Evolutionary conservation across 2,888 invertebrate species (phyloP).

Genomic region (Physocephala rufipes): DNA sequence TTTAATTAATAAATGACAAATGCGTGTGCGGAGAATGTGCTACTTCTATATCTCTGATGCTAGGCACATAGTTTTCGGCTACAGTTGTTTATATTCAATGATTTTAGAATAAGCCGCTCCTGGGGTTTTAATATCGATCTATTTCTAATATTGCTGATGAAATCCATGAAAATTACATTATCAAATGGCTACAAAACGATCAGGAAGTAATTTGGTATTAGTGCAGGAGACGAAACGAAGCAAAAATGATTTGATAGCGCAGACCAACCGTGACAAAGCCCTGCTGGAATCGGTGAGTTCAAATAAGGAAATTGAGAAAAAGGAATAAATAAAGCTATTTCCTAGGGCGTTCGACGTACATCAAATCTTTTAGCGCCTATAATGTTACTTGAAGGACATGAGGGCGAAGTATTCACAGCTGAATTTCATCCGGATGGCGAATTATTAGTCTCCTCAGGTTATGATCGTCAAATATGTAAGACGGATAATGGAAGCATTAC

Average conservation of each 20-base stretch:
- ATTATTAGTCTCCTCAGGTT: conserved; percentile 92
- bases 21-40: too few relatives aligned
- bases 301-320: not conserved
- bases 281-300: conserved; percentile 76
- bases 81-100: too few relatives aligned
- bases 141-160: too few relatives aligned
- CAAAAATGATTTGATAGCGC: conserved; percentile 76
- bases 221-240: conserved; percentile 72
- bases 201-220: conserved; percentile 58
- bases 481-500: too few relatives aligned
- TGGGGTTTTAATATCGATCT: too few relatives aligned
- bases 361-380: conserved; percentile 92
- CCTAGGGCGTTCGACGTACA: conserved; percentile 73
- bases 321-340: not conserved
- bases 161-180: too few relatives aligned
- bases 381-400: conserved; percentile 95
- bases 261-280: conserved; percentile 78
- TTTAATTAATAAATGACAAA: too few relatives aligned
- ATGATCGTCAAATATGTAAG: conserved; percentile 94
- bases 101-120: too few relatives aligned
- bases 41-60: too few relatives aligned
- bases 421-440: conserved; percentile 98
- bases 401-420: conserved; percentile 92
- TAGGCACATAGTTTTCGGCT: too few relatives aligned
- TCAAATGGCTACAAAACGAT: conserved; percentile 42